Base-by-base conservation (phyloP, 2,797 vertebrate genomes). In the Brachymystax lenok region DNA sequence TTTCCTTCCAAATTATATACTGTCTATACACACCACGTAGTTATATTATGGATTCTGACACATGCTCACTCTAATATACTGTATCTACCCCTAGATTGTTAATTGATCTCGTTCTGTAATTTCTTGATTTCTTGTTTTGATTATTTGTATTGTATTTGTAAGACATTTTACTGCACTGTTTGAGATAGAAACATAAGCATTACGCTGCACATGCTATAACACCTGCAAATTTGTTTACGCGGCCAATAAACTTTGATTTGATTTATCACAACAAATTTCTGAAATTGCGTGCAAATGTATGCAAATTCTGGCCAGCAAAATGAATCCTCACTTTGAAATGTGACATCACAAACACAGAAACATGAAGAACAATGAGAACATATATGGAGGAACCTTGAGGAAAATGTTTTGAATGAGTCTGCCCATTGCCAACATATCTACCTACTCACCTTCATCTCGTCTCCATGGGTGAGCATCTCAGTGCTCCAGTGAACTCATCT, bases 241-340 rank as follows among this genome's bases (percentile, higher is more conserved):
- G 2, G 12, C 40, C 40, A 46, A 46, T 12, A 46, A 10, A 46
- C 10, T 46, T 46, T 46, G 40, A 46, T 46, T 46, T 46, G 10
- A 12, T 46, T 8, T 7, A 69, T n/a, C 67, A 69, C 28, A 69
- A 69, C 16, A 69, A 5, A 19, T 19, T 40, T 69, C 27, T 68
- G 66, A 30, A 66, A 66, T 66, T 13, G 64, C 10, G 17, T 35
- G 16, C 28, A 1, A 27, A 30, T 3, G 0, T 69, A 35, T 40
- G 67, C 67, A 35, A 69, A 69, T 69, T 30, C 28, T 69, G 67
- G 33, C 24, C 67, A 69, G 30, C 67, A 16, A 69, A 69, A 69
- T 40, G 67, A 69, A 69, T 33, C 30, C 67, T 30, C 1, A 17
- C 67, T 69, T 69, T 69, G 67, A 35, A 17, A 35, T 35, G 67